Evolutionary conservation across 2,113 vertebrate species (phyloP), one percentile per base, ranked within the genome.

Genomic region (Atrichornis clamosus): DNA sequence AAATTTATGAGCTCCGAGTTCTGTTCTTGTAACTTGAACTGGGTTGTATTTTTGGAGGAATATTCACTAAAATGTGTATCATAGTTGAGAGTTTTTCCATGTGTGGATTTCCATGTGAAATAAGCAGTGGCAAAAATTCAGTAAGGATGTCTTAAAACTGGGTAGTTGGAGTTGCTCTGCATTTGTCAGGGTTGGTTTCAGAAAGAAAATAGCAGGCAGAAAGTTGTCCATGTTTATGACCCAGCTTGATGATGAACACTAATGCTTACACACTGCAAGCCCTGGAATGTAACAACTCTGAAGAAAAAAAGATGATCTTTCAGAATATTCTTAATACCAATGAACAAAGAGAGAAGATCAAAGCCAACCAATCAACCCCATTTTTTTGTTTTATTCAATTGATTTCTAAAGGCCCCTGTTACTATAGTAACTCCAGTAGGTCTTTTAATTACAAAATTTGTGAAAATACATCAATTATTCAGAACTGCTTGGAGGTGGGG

Each of bases 371-470:
- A 84, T 82, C 89, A 91, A 53, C 90, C 80, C 32, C 15, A 28
- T 77, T 87, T 84, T 89, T 95, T 91, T 91, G 70, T 89, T 89
- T 94, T 87, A 69, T 65, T 84, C 44, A 68, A 50, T 93, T 89
- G 67, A 85, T 95, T 94, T 95, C 83, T 83, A 70, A 91, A 96
- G 90, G 68, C 72, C 44, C 5, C 60, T 15, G 96, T 96, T 96
- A 83, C 95, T 97, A 96, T 96, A 94, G 95, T 93, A 96, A 94
- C 93, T 93, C 76, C 64, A 89, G 87, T 52, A 88, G 59, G 63
- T 70, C 92, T 88, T 93, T 92, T 92, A 96, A 96, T 96, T 90
- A 93, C 72, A 75, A 94, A 96, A 96, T 86, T 93, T 84, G 79
- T 91, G 93, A 91, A 90, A 93, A 59, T 5, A 1, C 73, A 89